Evolutionary conservation across 2,113 vertebrate species (phyloP), one percentile per base, ranked within the genome.

Genomic region (Tachysurus vachellii): DNA sequence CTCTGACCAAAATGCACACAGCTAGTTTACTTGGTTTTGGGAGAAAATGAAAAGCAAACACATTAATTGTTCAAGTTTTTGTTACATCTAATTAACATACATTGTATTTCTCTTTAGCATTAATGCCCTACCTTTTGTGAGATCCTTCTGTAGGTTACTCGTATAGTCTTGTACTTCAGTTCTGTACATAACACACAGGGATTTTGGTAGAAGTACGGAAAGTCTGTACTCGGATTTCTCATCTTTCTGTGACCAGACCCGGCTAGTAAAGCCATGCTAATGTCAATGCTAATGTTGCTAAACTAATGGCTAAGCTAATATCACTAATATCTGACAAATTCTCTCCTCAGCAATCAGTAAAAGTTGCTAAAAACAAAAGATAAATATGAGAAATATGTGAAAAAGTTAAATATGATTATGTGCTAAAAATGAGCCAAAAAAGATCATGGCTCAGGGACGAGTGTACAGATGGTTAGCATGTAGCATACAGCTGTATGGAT

Each of bases 391-490:
- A 36, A 36, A 36, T 36, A 36, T 36, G 36, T 36, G 36, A 57
- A 57, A 56, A 57, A 57, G 47, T 7, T 1, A 50, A 50, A 5
- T 50, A 50, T 50, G 8, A 50, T 7, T 7, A 50, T 50, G 8
- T 50, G 47, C 47, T 50, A 50, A 5, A 50, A 50, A 50, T 5
- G 36, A 36, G 36, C 36, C 36, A 36, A 36, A 36, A 36, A 36
- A 36, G 36, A 36, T 36, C 36, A 50, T 50, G 17, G 17, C 16
- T 62, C 28, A 70, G 14, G 28, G 68, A 14, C 36, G 7, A 16
- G 31, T 85, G 59, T 61, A 47, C 56, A 86, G 50, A 66, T 66
- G 44, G 57, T 79, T 85, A 17, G n/a, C 59, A 17, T 50, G 21
- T 10, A 77, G 71, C 16, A 21, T 26, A 28, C 7, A 16, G 59